phyloP scores from a whole-genome alignment of 2,797 vertebrate genomes.

The Ctenopoma kingsleyae region DNA sequence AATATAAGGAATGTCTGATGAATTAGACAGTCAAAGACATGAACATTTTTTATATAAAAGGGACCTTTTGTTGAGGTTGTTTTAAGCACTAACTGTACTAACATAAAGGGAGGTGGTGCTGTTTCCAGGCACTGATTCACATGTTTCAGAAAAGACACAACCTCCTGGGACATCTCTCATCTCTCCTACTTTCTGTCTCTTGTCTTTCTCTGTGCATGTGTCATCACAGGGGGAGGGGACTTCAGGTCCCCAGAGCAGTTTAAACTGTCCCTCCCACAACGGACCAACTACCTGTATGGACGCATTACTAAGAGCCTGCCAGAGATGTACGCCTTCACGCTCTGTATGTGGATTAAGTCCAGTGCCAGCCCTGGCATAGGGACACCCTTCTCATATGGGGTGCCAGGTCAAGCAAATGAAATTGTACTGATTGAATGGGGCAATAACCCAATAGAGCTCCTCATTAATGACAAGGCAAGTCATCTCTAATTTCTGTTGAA shows the following conservation, averaged over 20 bases:
- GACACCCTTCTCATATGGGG: slow-evolving; percentile 96
- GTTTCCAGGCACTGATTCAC: background rate
- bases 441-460: slow-evolving; percentile 96
- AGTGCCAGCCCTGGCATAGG: slow-evolving; percentile 93
- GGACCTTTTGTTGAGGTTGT: background rate
- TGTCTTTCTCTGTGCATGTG: background rate
- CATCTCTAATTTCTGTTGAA: background rate
- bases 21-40: slow-evolving; percentile 22
- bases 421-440: slow-evolving; percentile 99
- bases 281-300: slow-evolving; percentile 97
- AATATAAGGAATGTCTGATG: slow-evolving; percentile 24
- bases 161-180: background rate
- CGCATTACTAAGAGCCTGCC: slow-evolving; percentile 95
- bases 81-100: background rate
- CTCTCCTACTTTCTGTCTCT: background rate
- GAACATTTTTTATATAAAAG: slow-evolving; percentile 12
- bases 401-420: slow-evolving; percentile 96
- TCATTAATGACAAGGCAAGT: slow-evolving; percentile 95
- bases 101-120: background rate
- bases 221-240: slow-evolving; percentile 62
- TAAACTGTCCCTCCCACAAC: slow-evolving; percentile 93
- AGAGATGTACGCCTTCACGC: slow-evolving; percentile 95
- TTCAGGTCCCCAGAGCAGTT: slow-evolving; percentile 97
- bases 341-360: slow-evolving; percentile 97
- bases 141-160: slow-evolving; percentile 1